phyloP scores from a whole-genome alignment of 2,113 vertebrate species.

The Embiotoca jacksoni region DNA sequence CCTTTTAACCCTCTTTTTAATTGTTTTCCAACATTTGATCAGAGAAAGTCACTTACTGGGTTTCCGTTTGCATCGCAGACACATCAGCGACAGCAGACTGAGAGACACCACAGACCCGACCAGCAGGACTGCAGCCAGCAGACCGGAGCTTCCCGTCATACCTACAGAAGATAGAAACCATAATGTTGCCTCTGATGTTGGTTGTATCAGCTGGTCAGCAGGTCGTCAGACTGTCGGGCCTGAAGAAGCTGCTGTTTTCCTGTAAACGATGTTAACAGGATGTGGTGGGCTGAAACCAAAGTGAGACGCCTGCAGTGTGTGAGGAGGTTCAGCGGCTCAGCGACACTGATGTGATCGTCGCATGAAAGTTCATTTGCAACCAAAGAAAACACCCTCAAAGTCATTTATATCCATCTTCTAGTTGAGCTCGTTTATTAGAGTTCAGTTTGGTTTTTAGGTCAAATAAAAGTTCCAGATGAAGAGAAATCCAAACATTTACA shows the following conservation, averaged over 20 bases:
- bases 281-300: constrained; percentile 63
- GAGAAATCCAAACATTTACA: too few species aligned
- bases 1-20: too few species aligned
- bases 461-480: too few species aligned
- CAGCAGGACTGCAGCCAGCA: constrained; percentile 38
- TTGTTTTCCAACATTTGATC: too few species aligned
- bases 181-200: background rate
- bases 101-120: constrained; percentile 37
- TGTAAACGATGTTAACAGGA: constrained; percentile 57
- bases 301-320: background rate
- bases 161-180: constrained; percentile 17
- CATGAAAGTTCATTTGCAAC: background rate
- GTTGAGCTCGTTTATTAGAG: too few species aligned
- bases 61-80: constrained; percentile 72
- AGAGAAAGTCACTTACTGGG: constrained; percentile 63
- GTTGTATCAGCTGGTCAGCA: constrained; percentile 21
- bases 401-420: too few species aligned
- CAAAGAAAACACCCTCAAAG: too few species aligned
- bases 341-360: too few species aligned
- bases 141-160: constrained; percentile 45
- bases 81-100: constrained; percentile 55
- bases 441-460: too few species aligned
- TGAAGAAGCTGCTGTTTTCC: constrained; percentile 15
- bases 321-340: background rate
- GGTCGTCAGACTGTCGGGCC: background rate